These are phyloP conservation scores for Xenopus tropicalis DNA, from an alignment of 2,113 vertebrate genomes.

Conservation along the genomic window DNA sequence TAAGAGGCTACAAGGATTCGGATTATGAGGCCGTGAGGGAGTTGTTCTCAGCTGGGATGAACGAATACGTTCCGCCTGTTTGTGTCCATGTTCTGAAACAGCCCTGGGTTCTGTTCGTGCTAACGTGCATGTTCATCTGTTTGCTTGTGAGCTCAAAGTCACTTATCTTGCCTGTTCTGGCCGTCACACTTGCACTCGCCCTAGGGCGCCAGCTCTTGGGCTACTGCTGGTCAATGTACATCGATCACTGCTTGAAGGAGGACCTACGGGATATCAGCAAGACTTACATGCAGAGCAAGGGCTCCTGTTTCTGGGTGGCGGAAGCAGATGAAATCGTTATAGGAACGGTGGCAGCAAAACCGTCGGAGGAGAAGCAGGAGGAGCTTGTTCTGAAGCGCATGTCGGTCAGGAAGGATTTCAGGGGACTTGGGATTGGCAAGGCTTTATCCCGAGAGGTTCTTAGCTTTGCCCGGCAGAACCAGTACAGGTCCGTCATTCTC, in stretches of 20 bases:
- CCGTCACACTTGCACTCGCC: conserved; percentile 49
- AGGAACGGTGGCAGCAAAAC: conserved; percentile 53
- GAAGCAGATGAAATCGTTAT: conserved; percentile 52
- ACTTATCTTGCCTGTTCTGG: conserved; percentile 49
- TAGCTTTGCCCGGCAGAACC: conserved; percentile 46
- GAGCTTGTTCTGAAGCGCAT: conserved; percentile 57
- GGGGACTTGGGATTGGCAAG: conserved; percentile 54
- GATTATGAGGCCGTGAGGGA: conserved; percentile 52
- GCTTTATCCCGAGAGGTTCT: conserved; percentile 52
- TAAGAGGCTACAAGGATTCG: conserved; percentile 59
- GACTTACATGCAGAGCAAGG: conserved; percentile 46
- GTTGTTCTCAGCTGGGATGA: conserved; percentile 54
- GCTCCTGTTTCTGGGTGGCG: conserved; percentile 58
- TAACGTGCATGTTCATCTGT: conserved; percentile 49
- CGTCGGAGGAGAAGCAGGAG: conserved; percentile 11
- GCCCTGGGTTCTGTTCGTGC: conserved; percentile 49
- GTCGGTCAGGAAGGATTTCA: conserved; percentile 50
- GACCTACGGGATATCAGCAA: conserved; percentile 58
- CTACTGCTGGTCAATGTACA: conserved; percentile 49
- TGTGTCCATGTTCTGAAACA: conserved; percentile 55
- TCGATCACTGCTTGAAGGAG: conserved; percentile 53
- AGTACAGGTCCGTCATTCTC: conserved; percentile 54
- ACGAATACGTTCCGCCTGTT: conserved; percentile 52
- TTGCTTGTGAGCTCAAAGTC: conserved; percentile 49
- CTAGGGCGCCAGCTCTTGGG: conserved; percentile 46